Evolutionary conservation across 1,140 invertebrate genomes (phyloP), one percentile per base, ranked within the genome.

Genomic region (Drosophila parabipectinata): DNA sequence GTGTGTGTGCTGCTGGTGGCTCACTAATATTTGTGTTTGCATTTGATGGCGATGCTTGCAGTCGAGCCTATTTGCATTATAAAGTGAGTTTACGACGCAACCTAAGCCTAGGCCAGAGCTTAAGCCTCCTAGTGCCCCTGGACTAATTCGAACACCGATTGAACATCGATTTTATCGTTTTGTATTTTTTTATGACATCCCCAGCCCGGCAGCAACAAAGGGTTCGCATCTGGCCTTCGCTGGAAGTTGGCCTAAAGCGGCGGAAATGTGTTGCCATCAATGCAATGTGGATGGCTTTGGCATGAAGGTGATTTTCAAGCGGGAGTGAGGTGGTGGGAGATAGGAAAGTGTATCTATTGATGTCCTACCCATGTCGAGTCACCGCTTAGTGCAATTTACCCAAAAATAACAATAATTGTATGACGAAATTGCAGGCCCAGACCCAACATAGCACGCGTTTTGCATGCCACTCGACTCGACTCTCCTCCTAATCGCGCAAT

Each of bases 141-240:
- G 63, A 75, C 79, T 75, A 72, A 83, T 83, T 83, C 76, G 59
- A 64, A 18, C 44, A 21, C 3, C 63, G 78, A 88, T 87, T 80
- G 82, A 87, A 72, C 68, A 85, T 72, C 58, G 77, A 82, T 87
- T 87, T 82, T 82, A 85, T 85, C 82, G 74, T 66, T 81, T 80
- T 15, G 15, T 15, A 15, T 15, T 15, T 80, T 74, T 47, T 47
- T 47, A 24, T 37, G 48, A 67, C 32, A 47, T 39, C 63, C 63
- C 63, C 39, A 10, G 21, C 18, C 56, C 24, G 37, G 28, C 18
- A 18, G 58, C 34, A 63, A 74, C 72, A 64, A 73, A 72, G 67
- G 63, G 67, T 71, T 71, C 63, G 57, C 71, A 72, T 48, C 73
- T 56, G 73, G 73, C 72, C 73, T 77, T 68, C 73, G 50, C 14